phyloP scores from a whole-genome alignment of 2,888 invertebrate species.

The Fissipunctia ypsillon region DNA sequence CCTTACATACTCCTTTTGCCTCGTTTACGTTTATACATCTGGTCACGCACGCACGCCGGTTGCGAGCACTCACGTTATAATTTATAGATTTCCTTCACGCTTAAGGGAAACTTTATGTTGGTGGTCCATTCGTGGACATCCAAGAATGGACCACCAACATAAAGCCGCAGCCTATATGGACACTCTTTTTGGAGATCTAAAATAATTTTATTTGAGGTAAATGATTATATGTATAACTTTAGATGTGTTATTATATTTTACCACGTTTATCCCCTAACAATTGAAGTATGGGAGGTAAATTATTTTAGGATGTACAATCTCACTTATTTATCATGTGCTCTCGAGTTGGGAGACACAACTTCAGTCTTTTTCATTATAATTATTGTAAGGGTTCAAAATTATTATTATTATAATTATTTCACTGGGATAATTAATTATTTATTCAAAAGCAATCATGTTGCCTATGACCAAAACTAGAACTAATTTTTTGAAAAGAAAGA shows the following conservation, averaged over 20 bases:
- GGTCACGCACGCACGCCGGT: too few relatives aligned
- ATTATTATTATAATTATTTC: too few relatives aligned
- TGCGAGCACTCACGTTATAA: too few relatives aligned
- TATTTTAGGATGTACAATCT: constrained; percentile 10
- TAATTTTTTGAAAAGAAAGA: not conserved
- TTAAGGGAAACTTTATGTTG: not conserved
- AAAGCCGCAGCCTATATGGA: not conserved
- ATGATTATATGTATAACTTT: not conserved
- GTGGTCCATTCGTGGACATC: too few relatives aligned
- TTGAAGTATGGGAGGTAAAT: constrained; percentile 18
- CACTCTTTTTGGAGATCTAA: not conserved
- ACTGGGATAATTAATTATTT: not conserved
- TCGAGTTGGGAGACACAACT: too few relatives aligned
- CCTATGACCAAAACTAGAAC: not conserved
- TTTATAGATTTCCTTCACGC: not conserved
- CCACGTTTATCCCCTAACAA: constrained; percentile 20
- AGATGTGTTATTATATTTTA: not conserved
- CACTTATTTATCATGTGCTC: not conserved
- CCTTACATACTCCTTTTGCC: too few relatives aligned
- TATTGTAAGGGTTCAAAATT: too few relatives aligned
- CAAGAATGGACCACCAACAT: not conserved
- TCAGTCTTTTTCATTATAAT: not conserved
- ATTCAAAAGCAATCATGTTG: not conserved
- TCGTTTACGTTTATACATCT: too few relatives aligned
- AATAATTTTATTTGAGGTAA: not conserved